Conservation (phyloP, 2,888 invertebrate species). For the Liopterus haemorrhoidalis region DNA sequence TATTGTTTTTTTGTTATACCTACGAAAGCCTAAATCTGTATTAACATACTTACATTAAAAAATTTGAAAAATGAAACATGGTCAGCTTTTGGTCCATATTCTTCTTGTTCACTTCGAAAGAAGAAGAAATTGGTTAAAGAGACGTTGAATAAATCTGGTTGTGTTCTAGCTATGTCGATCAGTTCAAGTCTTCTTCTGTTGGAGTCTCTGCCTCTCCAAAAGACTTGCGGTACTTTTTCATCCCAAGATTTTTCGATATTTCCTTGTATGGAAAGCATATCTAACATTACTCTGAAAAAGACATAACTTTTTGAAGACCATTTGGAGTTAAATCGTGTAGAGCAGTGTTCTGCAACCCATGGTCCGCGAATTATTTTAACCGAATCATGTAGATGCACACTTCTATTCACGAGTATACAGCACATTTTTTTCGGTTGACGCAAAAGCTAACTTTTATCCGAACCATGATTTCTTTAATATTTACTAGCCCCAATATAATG, state of each 20-base stretch:
- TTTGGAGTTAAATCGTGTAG: no score
- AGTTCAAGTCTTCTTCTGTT: conserved; percentile 76
- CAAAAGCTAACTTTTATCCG: no score
- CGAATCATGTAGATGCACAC: no score
- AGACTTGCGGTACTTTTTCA: conserved; percentile 65
- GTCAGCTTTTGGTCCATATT: conserved; percentile 80
- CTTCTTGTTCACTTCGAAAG: conserved; percentile 73
- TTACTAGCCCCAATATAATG: no score
- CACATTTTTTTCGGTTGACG: no score
- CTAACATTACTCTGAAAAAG: conserved; percentile 66
- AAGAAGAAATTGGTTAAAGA: conserved; percentile 96
- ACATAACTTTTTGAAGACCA: conserved; percentile 14
- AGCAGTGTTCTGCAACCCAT: no score
- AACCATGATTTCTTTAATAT: no score
- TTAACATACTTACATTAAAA: conserved; percentile 69
- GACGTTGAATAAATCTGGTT: conserved; percentile 80
- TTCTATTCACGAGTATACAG: no score
- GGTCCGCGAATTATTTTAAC: no score
- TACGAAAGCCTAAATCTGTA: conserved; percentile 1
- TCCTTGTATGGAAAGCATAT: conserved; percentile 85
- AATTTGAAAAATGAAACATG: conserved; percentile 89
- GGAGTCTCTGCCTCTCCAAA: conserved; percentile 93
- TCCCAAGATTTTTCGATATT: conserved; percentile 67
- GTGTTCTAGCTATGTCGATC: conserved; percentile 65
- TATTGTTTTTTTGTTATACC: not conserved